Percentiles rank a stretch among this genome's conserved stretches.
Evolutionary conservation across 2,888 invertebrate species (phyloP).

Genomic region (Synergus umbraculus): DNA sequence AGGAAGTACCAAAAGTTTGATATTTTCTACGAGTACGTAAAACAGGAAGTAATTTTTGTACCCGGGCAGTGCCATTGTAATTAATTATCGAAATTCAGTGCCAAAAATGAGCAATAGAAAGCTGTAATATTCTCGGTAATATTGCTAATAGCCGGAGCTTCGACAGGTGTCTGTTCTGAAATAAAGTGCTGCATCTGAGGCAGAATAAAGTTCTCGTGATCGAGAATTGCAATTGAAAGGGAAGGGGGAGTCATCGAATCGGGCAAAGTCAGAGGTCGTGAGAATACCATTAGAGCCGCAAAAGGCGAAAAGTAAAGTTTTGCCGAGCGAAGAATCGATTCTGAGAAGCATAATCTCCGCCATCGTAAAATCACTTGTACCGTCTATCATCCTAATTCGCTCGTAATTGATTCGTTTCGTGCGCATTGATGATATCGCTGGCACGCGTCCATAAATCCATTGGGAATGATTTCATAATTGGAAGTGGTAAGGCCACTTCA

Average conservation of each 20-base stretch:
- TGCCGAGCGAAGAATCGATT: background rate
- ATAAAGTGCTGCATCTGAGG: background rate
- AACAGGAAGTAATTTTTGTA: no score
- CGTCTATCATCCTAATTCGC: constrained; percentile 25
- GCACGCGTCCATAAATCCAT: constrained; percentile 2
- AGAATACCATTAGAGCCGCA: constrained; percentile 19
- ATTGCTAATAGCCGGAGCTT: background rate
- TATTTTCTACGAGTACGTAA: no score
- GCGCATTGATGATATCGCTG: constrained; percentile 16
- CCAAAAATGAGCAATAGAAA: no score
- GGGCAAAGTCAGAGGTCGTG: constrained; percentile 18
- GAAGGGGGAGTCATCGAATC: background rate
- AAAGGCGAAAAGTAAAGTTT: constrained; percentile 8
- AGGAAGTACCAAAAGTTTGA: no score
- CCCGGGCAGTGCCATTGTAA: no score
- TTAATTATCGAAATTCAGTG: no score
- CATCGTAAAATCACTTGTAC: background rate
- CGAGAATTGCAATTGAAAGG: background rate
- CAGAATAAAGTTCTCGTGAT: background rate
- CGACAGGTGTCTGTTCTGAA: constrained; percentile 1
- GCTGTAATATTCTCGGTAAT: no score
- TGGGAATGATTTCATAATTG: background rate
- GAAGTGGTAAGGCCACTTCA: background rate
- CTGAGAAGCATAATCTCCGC: background rate
- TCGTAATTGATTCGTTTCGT: constrained; percentile 23